Base-by-base conservation (phyloP, 2,797 vertebrate genomes). In the Enteromius mattozi region DNA sequence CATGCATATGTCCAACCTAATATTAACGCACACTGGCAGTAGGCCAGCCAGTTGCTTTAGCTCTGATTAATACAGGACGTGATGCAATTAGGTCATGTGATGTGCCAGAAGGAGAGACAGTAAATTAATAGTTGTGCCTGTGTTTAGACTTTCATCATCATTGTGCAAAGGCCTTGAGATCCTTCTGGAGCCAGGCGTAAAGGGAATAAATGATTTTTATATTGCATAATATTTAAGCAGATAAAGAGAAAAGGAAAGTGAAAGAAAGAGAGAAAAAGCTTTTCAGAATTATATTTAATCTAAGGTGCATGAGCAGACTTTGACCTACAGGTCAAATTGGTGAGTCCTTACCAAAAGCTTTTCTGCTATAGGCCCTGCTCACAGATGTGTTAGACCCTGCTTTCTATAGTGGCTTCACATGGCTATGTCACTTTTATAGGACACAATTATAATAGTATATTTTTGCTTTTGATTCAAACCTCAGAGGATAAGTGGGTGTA, bases 51-150 rank as follows among this genome's bases (percentile, higher is more conserved):
- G 54, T 70, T 51, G 12, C 63, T 83, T 69, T 69, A 59, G 47
- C 40, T 56, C 9, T 80, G 61, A 69, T 19, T 81, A 49, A 85
- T 49, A 54, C 27, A 59, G 65, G 17, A 59, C 19, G 49, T 14
- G 56, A 80, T 85, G 42, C 27, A 17, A 72, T 74, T 72, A 85
- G 76, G 69, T 79, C 59, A 78, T 24, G 42, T 86, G 49, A 63
- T 63, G 16, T 61, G 49, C 42, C 79, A 76, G 51, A 69, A 54
- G 8, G 9, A 47, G 72, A 70, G 35, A 59, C 61, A 81, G 51
- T 40, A 37, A 54, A 76, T 35, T 33, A 24, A 76, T 51, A 56
- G n/a, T 35, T 33, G 37, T 30, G 27, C 10, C 59, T 81, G 45
- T 74, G 47, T 54, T 42, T 21, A 61, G 16, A 40, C 35, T 40